These are phyloP conservation scores for Ceratosolen fusciceps DNA, from an alignment of 1,140 invertebrate species.

Conservation along the genomic window DNA sequence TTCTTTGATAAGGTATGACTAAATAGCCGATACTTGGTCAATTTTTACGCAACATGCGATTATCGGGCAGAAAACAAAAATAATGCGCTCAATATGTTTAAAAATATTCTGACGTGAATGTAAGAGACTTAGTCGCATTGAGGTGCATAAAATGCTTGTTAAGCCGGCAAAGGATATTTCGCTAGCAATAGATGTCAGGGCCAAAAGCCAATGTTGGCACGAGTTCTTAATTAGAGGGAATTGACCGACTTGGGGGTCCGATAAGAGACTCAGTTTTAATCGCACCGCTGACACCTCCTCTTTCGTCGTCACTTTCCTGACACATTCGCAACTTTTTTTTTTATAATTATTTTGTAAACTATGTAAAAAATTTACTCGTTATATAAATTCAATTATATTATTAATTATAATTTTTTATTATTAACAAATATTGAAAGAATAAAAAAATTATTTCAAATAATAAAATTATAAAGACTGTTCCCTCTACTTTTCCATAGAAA, in stretches of 20 bases:
- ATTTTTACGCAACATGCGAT: slow-evolving; percentile 8
- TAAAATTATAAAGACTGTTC: no score
- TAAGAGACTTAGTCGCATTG: neutral
- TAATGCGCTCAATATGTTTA: neutral
- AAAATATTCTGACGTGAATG: slow-evolving; percentile 22
- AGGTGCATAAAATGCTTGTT: neutral
- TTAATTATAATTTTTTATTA: no score
- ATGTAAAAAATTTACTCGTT: no score
- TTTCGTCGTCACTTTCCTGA: neutral
- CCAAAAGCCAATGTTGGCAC: slow-evolving; percentile 56
- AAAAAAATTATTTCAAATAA: no score
- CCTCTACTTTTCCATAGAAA: no score
- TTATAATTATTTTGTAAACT: no score
- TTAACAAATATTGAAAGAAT: no score
- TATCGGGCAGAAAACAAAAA: neutral
- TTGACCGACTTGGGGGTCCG: slow-evolving; percentile 57
- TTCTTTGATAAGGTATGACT: neutral
- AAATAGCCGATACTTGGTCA: neutral
- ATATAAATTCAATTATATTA: no score
- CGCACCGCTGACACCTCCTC: neutral
- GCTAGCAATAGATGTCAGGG: slow-evolving; percentile 67
- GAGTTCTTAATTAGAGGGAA: slow-evolving; percentile 66
- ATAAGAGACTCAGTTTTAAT: neutral
- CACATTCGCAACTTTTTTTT: no score
- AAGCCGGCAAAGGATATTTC: slow-evolving; percentile 53